These are phyloP conservation scores for Blomia tropicalis DNA, from an alignment of 2,888 invertebrate genomes.

Conservation along the genomic window DNA sequence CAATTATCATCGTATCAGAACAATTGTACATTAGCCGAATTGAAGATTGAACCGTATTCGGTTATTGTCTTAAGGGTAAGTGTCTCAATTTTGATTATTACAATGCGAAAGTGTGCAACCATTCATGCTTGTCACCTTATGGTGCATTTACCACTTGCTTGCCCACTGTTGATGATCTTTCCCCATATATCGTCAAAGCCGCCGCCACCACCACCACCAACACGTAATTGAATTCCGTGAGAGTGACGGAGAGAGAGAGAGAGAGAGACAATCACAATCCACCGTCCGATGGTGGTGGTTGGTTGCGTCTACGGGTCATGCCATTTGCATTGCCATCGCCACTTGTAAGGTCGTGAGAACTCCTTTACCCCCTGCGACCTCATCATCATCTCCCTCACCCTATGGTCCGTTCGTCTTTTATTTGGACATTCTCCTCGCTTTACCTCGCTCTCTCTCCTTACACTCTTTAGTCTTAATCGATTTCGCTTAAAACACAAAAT, in stretches of 20 bases:
- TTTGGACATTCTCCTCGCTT: background rate
- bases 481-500: background rate
- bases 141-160: background rate
- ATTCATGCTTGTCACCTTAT: background rate
- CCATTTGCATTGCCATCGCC: too few species aligned
- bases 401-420: background rate
- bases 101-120: too few species aligned
- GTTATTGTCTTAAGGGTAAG: constrained; percentile 33
- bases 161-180: too few species aligned
- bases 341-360: background rate
- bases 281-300: too few species aligned
- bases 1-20: constrained; percentile 32
- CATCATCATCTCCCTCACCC: background rate
- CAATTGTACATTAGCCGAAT: constrained; percentile 33
- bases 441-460: constrained; percentile 2
- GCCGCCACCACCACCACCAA: too few species aligned
- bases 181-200: too few species aligned
- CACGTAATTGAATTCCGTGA: background rate
- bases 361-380: background rate
- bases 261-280: too few species aligned
- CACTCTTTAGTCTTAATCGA: constrained; percentile 8
- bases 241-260: too few species aligned
- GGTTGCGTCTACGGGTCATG: too few species aligned
- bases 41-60: constrained; percentile 33
- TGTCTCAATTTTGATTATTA: background rate